phyloP scores from a whole-genome alignment of 2,113 vertebrate genomes.

The Ornithorhynchus anatinus region DNA sequence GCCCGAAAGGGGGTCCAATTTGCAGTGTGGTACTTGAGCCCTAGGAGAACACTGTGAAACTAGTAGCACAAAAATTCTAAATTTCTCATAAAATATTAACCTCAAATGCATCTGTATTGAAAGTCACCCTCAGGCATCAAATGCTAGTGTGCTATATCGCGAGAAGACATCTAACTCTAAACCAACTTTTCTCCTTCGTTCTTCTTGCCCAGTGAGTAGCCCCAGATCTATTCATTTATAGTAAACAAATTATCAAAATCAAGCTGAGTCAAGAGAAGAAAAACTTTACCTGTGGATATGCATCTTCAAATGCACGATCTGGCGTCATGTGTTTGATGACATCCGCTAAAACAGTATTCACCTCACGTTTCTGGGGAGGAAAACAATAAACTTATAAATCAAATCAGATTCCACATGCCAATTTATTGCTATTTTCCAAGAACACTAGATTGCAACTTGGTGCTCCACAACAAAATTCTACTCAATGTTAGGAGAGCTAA shows the following conservation, averaged over 20 bases:
- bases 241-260: background rate
- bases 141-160: background rate
- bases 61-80: background rate
- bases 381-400: background rate
- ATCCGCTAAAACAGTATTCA: slow-evolving; percentile 92
- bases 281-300: slow-evolving; percentile 86
- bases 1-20: no score
- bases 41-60: background rate
- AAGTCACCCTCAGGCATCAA: background rate
- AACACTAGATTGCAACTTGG: no score
- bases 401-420: background rate
- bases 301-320: slow-evolving; percentile 93
- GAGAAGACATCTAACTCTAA: background rate
- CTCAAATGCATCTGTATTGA: background rate
- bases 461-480: no score
- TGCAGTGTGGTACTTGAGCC: no score
- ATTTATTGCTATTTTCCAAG: background rate
- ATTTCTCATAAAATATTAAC: background rate
- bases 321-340: slow-evolving; percentile 98
- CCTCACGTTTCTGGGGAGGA: slow-evolving; percentile 84
- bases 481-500: no score
- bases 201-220: no score
- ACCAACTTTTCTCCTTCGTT: background rate
- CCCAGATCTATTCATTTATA: background rate
- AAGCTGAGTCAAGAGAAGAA: background rate